phyloP scores from a whole-genome alignment of 2,797 vertebrate species.

The Momotus momota region DNA sequence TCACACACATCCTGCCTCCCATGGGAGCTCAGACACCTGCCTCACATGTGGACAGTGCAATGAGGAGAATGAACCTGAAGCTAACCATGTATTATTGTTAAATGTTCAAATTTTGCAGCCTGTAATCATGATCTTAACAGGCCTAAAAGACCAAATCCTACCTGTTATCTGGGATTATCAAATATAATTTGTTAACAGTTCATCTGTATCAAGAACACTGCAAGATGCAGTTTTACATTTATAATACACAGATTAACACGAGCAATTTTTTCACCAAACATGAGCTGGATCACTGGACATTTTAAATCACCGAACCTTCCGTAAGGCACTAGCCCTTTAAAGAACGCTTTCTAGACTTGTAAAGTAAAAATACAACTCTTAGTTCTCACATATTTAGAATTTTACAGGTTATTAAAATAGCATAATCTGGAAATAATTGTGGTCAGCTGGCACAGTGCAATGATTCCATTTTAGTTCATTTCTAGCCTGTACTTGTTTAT shows the following conservation, averaged over 20 bases:
- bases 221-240: background rate
- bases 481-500: slow-evolving; percentile 30
- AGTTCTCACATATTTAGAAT: background rate
- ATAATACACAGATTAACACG: background rate
- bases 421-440: slow-evolving; percentile 9
- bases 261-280: background rate
- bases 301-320: background rate
- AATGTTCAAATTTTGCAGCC: background rate
- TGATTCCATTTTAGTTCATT: slow-evolving; percentile 9
- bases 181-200: background rate
- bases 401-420: slow-evolving; percentile 29
- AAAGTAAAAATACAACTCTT: background rate
- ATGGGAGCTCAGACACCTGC: background rate
- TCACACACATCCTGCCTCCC: too few species aligned
- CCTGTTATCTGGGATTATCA: background rate
- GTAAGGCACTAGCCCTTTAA: background rate
- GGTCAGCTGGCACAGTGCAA: slow-evolving; percentile 29
- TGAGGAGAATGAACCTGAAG: background rate
- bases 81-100: background rate
- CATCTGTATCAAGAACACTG: background rate
- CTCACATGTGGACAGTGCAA: background rate
- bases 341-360: background rate
- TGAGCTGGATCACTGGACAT: background rate
- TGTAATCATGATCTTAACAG: background rate
- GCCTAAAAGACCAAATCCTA: background rate